Evolutionary conservation across 2,797 vertebrate species (phyloP).

Genomic region (Silurus lanzhouensis): DNA sequence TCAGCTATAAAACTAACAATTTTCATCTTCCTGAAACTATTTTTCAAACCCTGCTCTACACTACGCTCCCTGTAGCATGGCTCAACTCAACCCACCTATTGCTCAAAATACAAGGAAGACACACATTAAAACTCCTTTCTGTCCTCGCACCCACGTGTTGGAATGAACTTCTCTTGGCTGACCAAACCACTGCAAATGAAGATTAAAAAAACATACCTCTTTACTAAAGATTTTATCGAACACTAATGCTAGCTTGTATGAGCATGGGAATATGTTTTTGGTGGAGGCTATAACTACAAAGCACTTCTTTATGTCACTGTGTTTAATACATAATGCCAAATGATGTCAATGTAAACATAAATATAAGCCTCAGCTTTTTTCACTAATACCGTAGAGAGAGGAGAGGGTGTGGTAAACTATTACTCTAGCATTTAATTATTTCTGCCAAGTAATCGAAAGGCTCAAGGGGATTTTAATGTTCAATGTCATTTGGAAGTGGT

Average conservation of each 20-base stretch:
- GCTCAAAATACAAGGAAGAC: not conserved
- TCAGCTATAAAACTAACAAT: not conserved
- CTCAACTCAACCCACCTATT: not conserved
- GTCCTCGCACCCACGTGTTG: not conserved
- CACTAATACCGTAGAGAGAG: constrained; percentile 9
- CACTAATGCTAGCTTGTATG: not conserved
- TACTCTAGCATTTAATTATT: not conserved
- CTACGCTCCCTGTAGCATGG: not conserved
- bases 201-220: not conserved
- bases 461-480: not conserved
- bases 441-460: constrained; percentile 6
- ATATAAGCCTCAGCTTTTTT: not conserved
- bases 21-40: not conserved
- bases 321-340: not conserved
- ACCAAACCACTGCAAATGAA: not conserved
- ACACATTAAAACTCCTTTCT: not conserved
- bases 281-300: not conserved
- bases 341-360: not conserved
- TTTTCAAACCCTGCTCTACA: not conserved
- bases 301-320: not conserved
- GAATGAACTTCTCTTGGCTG: not conserved
- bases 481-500: not conserved
- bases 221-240: not conserved
- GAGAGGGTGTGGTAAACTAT: constrained; percentile 8
- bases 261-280: not conserved